A percentile compares a stretch with the other conserved stretches of the same genome.
phyloP scores from a whole-genome alignment of 2,797 vertebrate species.

The Pagetopsis macropterus region DNA sequence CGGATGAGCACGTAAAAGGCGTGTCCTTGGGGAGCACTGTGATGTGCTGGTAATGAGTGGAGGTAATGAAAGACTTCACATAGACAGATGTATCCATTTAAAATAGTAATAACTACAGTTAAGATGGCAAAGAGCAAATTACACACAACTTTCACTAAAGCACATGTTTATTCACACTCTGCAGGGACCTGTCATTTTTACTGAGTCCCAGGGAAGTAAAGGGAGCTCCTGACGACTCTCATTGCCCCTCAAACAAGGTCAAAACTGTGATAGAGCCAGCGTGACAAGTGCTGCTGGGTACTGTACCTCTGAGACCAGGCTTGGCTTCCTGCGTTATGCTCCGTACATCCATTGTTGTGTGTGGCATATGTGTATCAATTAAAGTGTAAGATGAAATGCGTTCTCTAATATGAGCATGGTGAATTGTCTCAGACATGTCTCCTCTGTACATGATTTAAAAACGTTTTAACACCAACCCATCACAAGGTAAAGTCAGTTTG shows the following conservation, averaged over 20 bases:
- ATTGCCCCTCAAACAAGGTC: slow-evolving; percentile 83
- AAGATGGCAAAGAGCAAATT: slow-evolving; percentile 88
- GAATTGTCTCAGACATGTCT: not conserved
- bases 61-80: slow-evolving; percentile 88
- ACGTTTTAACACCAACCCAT: slow-evolving; percentile 9
- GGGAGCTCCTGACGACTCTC: slow-evolving; percentile 68
- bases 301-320: slow-evolving; percentile 64
- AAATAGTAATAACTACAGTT: slow-evolving; percentile 88
- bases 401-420: slow-evolving; percentile 3
- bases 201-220: slow-evolving; percentile 70
- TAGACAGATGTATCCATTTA: slow-evolving; percentile 89
- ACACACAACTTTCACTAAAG: slow-evolving; percentile 82
- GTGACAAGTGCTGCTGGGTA: slow-evolving; percentile 67
- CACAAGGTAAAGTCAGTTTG: slow-evolving; percentile 1
- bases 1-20: slow-evolving; percentile 85
- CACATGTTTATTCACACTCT: slow-evolving; percentile 80
- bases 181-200: slow-evolving; percentile 78
- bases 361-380: slow-evolving; percentile 15
- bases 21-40: slow-evolving; percentile 83
- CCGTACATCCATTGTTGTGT: slow-evolving; percentile 34
- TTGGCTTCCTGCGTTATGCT: slow-evolving; percentile 20
- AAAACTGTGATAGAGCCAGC: slow-evolving; percentile 72
- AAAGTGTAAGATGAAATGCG: slow-evolving; percentile 8
- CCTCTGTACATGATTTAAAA: slow-evolving; percentile 28
- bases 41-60: slow-evolving; percentile 85